Evolutionary conservation across 1,140 invertebrate species (phyloP).

Genomic region (Drosophila subobscura): DNA sequence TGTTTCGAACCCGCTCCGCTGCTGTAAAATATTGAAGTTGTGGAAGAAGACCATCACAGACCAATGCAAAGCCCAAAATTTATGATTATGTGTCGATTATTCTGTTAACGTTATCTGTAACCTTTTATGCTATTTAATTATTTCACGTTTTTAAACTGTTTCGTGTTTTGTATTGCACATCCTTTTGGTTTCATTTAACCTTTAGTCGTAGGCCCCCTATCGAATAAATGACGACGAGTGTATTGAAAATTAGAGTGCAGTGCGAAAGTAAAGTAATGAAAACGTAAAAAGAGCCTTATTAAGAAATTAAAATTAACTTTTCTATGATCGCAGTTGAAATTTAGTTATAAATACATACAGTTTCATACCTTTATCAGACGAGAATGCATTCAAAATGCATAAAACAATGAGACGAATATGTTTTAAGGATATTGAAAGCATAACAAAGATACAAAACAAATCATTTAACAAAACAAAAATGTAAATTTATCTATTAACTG

Average conservation of each 20-base stretch:
- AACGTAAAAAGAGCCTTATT: constrained; percentile 73
- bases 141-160: constrained; percentile 49
- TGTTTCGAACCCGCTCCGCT: constrained; percentile 8
- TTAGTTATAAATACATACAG: constrained; percentile 59
- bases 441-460: constrained; percentile 48
- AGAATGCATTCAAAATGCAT: constrained; percentile 76
- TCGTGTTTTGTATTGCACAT: constrained; percentile 48
- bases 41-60: constrained; percentile 25
- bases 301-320: constrained; percentile 75
- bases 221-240: constrained; percentile 54
- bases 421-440: constrained; percentile 55
- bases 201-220: constrained; percentile 57
- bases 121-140: constrained; percentile 43
- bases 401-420: constrained; percentile 47
- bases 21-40: constrained; percentile 48
- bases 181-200: constrained; percentile 39
- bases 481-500: constrained; percentile 77
- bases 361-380: constrained; percentile 49
- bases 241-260: constrained; percentile 49
- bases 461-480: constrained; percentile 38
- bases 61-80: constrained; percentile 47
- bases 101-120: constrained; percentile 62
- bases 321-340: constrained; percentile 65
- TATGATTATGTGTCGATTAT: constrained; percentile 41
- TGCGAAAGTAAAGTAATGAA: constrained; percentile 49